phyloP scores from a whole-genome alignment of 2,797 vertebrate species.

The Centropyge bicolor region DNA sequence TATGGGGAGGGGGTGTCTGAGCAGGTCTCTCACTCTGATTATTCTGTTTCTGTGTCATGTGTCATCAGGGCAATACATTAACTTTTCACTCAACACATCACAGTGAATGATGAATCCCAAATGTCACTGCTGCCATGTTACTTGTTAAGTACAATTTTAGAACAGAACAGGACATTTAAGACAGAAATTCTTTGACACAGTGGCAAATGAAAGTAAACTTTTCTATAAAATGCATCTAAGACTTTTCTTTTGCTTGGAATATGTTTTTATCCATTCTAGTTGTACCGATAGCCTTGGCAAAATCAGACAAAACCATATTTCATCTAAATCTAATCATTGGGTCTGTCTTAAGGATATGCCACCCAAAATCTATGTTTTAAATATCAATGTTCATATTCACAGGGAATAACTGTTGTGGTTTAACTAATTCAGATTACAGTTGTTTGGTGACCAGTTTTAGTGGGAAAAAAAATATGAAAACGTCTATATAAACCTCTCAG shows the following conservation, averaged over 20 bases:
- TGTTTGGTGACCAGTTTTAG: rapidly evolving
- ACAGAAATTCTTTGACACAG: neutral
- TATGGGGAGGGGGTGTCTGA: conserved; percentile 92
- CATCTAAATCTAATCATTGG: neutral
- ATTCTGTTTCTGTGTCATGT: conserved; percentile 57
- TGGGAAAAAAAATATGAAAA: neutral
- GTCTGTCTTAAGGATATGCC: neutral
- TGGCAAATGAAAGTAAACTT: neutral
- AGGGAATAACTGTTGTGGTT: neutral
- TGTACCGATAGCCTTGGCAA: neutral
- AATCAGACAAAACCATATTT: neutral
- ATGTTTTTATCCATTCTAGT: neutral
- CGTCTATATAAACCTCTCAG: neutral
- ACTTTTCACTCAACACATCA: conserved; percentile 15
- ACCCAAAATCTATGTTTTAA: neutral
- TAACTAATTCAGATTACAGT: neutral
- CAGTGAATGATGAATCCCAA: neutral
- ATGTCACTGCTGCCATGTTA: neutral
- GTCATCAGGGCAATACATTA: conserved; percentile 23
- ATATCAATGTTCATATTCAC: neutral
- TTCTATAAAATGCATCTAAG: neutral
- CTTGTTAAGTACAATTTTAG: neutral
- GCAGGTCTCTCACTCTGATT: conserved; percentile 86
- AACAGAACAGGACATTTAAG: neutral
- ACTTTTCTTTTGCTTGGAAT: conserved; percentile 2